A percentile compares a stretch with the other conserved stretches of the same genome.
Evolutionary conservation across 2,113 vertebrate genomes (phyloP).

Genomic region (Epinephelus lanceolatus): DNA sequence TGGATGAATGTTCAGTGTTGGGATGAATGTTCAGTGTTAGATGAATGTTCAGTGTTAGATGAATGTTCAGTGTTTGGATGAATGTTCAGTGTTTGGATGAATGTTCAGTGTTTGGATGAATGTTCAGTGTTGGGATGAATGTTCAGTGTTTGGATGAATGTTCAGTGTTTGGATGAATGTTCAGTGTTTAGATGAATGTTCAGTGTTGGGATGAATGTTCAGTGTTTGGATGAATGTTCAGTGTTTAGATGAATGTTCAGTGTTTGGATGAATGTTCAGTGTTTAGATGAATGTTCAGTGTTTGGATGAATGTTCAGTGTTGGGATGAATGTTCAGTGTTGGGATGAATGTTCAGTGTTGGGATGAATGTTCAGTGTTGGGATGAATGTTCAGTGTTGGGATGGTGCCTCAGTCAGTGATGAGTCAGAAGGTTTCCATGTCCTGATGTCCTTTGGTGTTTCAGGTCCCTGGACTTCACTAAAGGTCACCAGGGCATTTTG

Average conservation of each 20-base stretch:
- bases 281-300: not conserved
- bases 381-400: not conserved
- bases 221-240: not conserved
- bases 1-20: not conserved
- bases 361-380: not conserved
- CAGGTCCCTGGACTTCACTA: slow-evolving; percentile 98
- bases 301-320: not conserved
- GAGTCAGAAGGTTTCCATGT: not conserved
- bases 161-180: not conserved
- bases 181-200: not conserved
- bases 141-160: not conserved
- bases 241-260: not conserved
- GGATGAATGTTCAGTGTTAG: not conserved
- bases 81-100: not conserved
- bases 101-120: too few species aligned
- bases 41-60: too few species aligned
- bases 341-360: not conserved
- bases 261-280: too few species aligned
- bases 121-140: not conserved
- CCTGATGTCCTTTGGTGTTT: slow-evolving; percentile 28
- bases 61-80: not conserved
- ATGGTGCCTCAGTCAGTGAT: too few species aligned
- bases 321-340: not conserved
- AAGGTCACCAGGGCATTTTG: slow-evolving; percentile 95
- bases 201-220: not conserved